A percentile compares a stretch with the other conserved stretches of the same genome.
Conservation (phyloP, 2,888 invertebrate genomes). For the Eupeodes luniger region DNA sequence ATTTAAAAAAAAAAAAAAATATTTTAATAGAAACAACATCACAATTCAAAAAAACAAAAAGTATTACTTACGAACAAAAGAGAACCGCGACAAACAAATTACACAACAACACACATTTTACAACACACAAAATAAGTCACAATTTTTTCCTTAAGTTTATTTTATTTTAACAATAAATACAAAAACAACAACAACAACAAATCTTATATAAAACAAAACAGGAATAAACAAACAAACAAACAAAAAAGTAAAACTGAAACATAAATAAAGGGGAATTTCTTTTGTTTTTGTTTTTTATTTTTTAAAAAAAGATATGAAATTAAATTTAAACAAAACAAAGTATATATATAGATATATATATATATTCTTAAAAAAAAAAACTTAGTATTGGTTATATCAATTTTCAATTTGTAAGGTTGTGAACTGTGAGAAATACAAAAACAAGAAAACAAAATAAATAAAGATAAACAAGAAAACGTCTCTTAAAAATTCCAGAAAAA, state of each 20-base stretch:
- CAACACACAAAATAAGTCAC: slow-evolving; percentile 70
- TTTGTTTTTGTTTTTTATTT: slow-evolving; percentile 55
- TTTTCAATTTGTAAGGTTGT: slow-evolving; percentile 85
- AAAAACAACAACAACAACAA: slow-evolving; percentile 24
- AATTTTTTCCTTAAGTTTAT: slow-evolving; percentile 49
- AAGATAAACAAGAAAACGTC: slow-evolving; percentile 77
- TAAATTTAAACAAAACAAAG: slow-evolving; percentile 49
- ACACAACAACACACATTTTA: slow-evolving; percentile 58
- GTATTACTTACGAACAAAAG: slow-evolving; percentile 59
- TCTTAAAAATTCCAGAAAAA: slow-evolving; percentile 75
- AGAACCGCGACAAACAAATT: slow-evolving; percentile 40
- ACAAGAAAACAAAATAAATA: slow-evolving; percentile 78
- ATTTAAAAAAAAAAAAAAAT: slow-evolving; percentile 53
- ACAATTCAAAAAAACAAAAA: slow-evolving; percentile 65
- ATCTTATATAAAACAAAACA: slow-evolving; percentile 16
- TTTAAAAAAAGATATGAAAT: slow-evolving; percentile 26
- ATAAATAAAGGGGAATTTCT: slow-evolving; percentile 67
- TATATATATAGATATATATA: slow-evolving; percentile 55
- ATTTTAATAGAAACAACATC: slow-evolving; percentile 74
- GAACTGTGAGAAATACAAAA: slow-evolving; percentile 84
- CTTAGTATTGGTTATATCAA: slow-evolving; percentile 81
- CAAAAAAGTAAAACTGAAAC: slow-evolving; percentile 50
- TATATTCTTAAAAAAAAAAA: slow-evolving; percentile 79
- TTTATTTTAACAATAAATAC: slow-evolving; percentile 30
- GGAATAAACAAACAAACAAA: slow-evolving; percentile 44